These are phyloP conservation scores for Aphidoletes aphidimyza DNA, from an alignment of 2,888 invertebrate species.

Conservation along the genomic window DNA sequence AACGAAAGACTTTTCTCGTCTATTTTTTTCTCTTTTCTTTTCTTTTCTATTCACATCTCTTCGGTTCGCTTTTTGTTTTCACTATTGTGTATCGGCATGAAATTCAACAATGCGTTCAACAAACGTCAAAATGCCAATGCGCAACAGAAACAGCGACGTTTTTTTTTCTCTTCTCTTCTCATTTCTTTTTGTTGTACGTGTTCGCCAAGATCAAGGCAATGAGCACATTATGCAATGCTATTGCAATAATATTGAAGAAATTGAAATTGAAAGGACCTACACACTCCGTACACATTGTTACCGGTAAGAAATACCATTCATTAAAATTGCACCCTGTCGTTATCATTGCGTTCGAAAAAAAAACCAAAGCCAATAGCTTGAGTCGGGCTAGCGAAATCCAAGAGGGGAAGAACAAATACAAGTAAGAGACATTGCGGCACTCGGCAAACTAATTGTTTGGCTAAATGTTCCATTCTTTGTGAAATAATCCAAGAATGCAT, in stretches of 20 bases:
- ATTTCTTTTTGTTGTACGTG: not conserved
- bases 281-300: not conserved
- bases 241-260: not conserved
- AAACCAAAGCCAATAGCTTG: too few relatives aligned
- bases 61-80: not conserved
- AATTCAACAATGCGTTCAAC: not conserved
- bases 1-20: slow-evolving; percentile 15
- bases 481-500: not conserved
- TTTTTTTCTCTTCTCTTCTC: not conserved
- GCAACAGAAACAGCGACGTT: not conserved
- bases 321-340: slow-evolving; percentile 53
- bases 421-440: not conserved
- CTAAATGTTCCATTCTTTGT: slow-evolving; percentile 2
- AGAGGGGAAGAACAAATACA: not conserved
- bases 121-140: slow-evolving; percentile 10
- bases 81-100: slow-evolving; percentile 7
- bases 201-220: not conserved
- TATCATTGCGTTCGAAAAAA: slow-evolving; percentile 11
- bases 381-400: too few relatives aligned
- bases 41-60: not conserved
- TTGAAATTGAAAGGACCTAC: slow-evolving; percentile 50
- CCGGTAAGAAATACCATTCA: slow-evolving; percentile 54
- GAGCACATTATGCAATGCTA: not conserved
- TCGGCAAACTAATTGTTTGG: not conserved
- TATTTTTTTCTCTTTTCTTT: not conserved